Base-by-base conservation (phyloP, 2,888 invertebrate genomes). In the Drosophila ustulata region DNA sequence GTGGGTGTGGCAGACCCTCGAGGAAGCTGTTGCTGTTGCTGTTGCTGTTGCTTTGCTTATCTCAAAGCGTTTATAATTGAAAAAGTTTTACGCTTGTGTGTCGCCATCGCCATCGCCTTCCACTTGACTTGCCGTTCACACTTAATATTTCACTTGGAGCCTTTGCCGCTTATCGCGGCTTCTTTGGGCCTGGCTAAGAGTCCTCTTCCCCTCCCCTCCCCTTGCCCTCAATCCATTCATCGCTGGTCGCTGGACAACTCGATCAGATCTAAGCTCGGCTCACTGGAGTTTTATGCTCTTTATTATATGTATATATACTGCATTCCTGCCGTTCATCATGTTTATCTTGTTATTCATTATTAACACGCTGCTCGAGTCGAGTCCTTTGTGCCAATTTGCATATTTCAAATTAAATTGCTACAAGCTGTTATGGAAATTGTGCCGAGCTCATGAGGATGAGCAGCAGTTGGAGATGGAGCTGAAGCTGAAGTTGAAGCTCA, bases 1-100 rank as follows among this genome's bases (percentile, higher is more conserved):
- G 18, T 4, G 3, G 13, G n/a, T 23, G 23, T 37, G 25, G 58
- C 34, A 43, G 53, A 56, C 34, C 47, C 75, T 49, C 13, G 45
- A 66, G 47, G 59, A 62, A 63, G 69, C 39, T 53, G 64, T 52
- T 61, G 63, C 65, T 66, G 66, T 49, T 64, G 69, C 39, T 53
- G 64, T 52, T 61, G 63, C 65, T 66, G 66, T 49, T 64, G 71
- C 65, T 71, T 63, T 66, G 61, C 72, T 79, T 84, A 70, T 71
- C 71, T 71, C 63, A 74, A 71, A 71, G 75, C 71, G 68, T 69
- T 80, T 82, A 78, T 85, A 82, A 82, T 82, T 82, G 80, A 85
- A 85, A 82, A 82, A 82, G 82, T 82, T 82, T 84, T 70, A 11
- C 77, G 46, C 70, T 70, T 70, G 55, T 76, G 73, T 76, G 75